phyloP scores from a whole-genome alignment of 2,113 vertebrate species.

The Onychostoma macrolepis region DNA sequence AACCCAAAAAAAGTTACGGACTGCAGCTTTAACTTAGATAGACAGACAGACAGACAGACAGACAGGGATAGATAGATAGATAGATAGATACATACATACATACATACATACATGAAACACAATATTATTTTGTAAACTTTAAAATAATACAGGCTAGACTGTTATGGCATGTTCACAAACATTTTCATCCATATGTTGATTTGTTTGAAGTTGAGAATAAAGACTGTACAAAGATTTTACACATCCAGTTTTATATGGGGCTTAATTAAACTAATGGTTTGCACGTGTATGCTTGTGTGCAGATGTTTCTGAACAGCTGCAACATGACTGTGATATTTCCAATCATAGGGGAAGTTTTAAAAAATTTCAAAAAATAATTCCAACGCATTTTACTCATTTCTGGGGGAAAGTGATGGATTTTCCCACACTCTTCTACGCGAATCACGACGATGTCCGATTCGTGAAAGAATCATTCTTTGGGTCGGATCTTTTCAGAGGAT shows the following conservation, averaged over 20 bases:
- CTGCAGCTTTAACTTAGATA: no score
- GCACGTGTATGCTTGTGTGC: background rate
- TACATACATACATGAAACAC: background rate
- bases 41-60: no score
- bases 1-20: no score
- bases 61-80: no score
- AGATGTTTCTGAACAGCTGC: background rate
- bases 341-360: background rate
- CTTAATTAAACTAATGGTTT: background rate
- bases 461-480: background rate
- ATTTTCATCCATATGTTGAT: background rate
- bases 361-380: background rate
- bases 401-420: background rate
- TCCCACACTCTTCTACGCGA: background rate
- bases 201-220: background rate
- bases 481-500: background rate
- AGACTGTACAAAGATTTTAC: background rate
- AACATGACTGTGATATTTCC: background rate
- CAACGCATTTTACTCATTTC: background rate
- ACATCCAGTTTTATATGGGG: background rate
- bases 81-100: no score
- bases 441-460: background rate
- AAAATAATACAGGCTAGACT: background rate
- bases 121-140: background rate
- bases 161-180: background rate